These are phyloP conservation scores for Xenentodon cancila DNA, from an alignment of 2,797 vertebrate genomes.

Conservation along the genomic window DNA sequence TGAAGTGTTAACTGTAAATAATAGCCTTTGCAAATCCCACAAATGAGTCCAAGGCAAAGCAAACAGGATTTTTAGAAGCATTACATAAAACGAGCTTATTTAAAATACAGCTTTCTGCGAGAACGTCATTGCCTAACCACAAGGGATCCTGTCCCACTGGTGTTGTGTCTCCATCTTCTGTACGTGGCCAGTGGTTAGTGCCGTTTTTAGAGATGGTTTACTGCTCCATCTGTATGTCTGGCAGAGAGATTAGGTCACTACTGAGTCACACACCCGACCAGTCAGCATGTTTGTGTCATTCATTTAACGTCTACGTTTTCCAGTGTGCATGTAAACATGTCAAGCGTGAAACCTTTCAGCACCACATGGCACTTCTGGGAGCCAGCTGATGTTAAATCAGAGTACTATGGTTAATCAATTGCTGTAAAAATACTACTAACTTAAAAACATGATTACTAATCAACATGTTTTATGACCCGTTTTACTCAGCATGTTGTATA, in stretches of 20 bases:
- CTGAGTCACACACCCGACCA: slow-evolving; percentile 45
- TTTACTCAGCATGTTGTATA: background rate
- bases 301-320: slow-evolving; percentile 6
- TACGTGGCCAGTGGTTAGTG: slow-evolving; percentile 40
- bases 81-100: slow-evolving; percentile 37
- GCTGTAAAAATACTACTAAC: slow-evolving; percentile 6
- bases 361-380: slow-evolving; percentile 23
- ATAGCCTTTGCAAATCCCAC: too few relatives aligned
- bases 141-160: slow-evolving; percentile 8
- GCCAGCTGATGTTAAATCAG: slow-evolving; percentile 11
- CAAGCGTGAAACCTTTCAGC: slow-evolving; percentile 11
- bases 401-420: background rate
- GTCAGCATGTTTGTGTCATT: slow-evolving; percentile 34
- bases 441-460: background rate
- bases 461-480: background rate
- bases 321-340: slow-evolving; percentile 29
- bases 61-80: slow-evolving; percentile 40
- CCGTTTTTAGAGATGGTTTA: slow-evolving; percentile 50
- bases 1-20: too few relatives aligned
- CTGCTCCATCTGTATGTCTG: slow-evolving; percentile 61
- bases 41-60: background rate
- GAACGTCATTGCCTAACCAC: slow-evolving; percentile 53
- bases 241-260: slow-evolving; percentile 43
- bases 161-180: too few relatives aligned
- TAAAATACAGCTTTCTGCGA: slow-evolving; percentile 48